Base-by-base conservation (phyloP, 2,797 vertebrate genomes). In the Sternarchorhynchus goeldii region DNA sequence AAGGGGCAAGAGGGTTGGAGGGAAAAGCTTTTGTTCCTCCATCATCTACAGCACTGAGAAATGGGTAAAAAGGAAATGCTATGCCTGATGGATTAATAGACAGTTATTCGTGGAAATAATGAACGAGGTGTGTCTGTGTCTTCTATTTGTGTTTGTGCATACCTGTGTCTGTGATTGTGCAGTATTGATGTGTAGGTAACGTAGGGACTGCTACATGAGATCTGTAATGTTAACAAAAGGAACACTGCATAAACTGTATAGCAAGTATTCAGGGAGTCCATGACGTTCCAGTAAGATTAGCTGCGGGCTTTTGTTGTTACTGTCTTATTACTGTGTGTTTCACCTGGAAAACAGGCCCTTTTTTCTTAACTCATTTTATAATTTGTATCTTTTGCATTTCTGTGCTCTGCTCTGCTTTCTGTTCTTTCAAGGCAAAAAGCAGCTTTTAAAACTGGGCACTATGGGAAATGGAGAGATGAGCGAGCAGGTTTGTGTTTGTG, bases 81-180 rank as follows among this genome's bases (percentile, higher is more conserved):
- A 7, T 32, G 4, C 18, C 3, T 12, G n/a, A 71, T 59, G 70
- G 63, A 77, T 73, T 81, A 53, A 29, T 21, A 45, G 66, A 58
- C 50, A 57, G 39, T 62, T 71, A 32, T 62, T 66, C 36, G 18
- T 32, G 74, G 34, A 16, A 45, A 57, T 66, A 72, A 66, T 63
- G 16, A 56, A 55, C 7, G 14, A 56, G 60, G 68, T 25, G 81
- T 86, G 78, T 86, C 81, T 84, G 79, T 67, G 74, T 69, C 64
- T 79, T 81, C 69, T 85, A 81, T 85, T 81, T 67, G 56, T 69
- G 32, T 80, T 21, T 83, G 82, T 65, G 59, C 77, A 31, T 58
- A 10, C 75, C 29, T 34, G 12, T 57, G 39, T 45, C n/a, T 34
- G 39, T 6, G 39, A 70, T 81, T 25, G 6, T 53, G 20, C 25